Conservation (phyloP, 2,797 vertebrate genomes). For the Tangara arthus region DNA sequence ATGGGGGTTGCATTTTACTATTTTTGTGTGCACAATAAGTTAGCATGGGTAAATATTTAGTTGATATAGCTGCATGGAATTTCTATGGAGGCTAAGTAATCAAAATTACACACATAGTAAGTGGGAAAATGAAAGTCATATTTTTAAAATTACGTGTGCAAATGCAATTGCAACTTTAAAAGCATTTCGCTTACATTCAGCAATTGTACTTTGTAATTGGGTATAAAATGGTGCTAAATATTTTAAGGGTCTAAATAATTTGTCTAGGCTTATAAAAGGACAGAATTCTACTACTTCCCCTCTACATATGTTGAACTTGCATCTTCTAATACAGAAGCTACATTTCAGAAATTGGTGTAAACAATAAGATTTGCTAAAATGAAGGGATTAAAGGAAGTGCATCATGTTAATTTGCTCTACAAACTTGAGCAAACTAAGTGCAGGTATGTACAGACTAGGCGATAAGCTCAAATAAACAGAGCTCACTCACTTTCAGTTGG, state of each 20-base stretch:
- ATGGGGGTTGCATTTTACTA: slow-evolving; percentile 19
- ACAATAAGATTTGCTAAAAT: background rate
- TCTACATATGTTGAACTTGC: background rate
- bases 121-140: background rate
- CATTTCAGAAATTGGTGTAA: background rate
- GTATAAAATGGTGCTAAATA: slow-evolving; percentile 10
- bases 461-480: background rate
- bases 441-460: background rate
- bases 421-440: background rate
- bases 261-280: slow-evolving; percentile 26
- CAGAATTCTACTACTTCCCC: slow-evolving; percentile 4
- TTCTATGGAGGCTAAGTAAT: slow-evolving; percentile 8
- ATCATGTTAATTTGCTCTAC: background rate
- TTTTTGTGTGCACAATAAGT: slow-evolving; percentile 33
- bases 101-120: slow-evolving; percentile 1
- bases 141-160: slow-evolving; percentile 23
- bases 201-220: background rate
- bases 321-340: background rate
- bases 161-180: background rate
- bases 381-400: background rate
- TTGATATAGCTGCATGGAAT: slow-evolving; percentile 8
- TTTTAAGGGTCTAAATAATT: slow-evolving; percentile 38
- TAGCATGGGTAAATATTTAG: slow-evolving; percentile 33
- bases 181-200: slow-evolving; percentile 15
- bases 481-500: background rate